Conservation (phyloP, 2,797 vertebrate genomes). For the Gymnoscopelus microlampas region DNA sequence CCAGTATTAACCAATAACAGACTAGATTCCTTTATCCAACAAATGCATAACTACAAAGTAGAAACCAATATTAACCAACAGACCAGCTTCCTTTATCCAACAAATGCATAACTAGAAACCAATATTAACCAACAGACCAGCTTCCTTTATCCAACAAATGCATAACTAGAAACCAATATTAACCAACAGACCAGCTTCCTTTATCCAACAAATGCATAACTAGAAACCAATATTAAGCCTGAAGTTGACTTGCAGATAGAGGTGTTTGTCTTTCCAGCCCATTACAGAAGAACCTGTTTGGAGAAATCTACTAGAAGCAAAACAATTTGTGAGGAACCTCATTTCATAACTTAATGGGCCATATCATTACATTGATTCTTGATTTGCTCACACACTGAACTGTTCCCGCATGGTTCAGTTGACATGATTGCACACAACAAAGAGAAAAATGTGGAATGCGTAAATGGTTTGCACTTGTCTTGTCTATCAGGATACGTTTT, state of each 20-base stretch:
- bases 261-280: conserved; percentile 73
- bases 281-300: conserved; percentile 74
- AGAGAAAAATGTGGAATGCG: conserved; percentile 67
- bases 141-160: too few species aligned
- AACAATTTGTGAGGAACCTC: conserved; percentile 81
- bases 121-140: conserved; percentile 2
- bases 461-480: conserved; percentile 68
- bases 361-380: conserved; percentile 83
- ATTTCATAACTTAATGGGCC: conserved; percentile 83
- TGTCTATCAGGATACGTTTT: conserved; percentile 46
- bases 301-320: conserved; percentile 76
- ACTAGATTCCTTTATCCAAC: too few species aligned
- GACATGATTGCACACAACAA: conserved; percentile 73
- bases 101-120: conserved; percentile 39
- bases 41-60: too few species aligned
- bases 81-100: conserved; percentile 17
- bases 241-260: conserved; percentile 66
- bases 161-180: too few species aligned
- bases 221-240: conserved; percentile 42
- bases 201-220: conserved; percentile 32
- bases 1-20: too few species aligned
- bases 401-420: conserved; percentile 76
- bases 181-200: neutral
- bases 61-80: conserved; percentile 14
- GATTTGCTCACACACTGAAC: conserved; percentile 79